Percentiles rank a stretch among this genome's conserved stretches.
Conservation (phyloP, 2,797 vertebrate species). For the Pteropus rufus region DNA sequence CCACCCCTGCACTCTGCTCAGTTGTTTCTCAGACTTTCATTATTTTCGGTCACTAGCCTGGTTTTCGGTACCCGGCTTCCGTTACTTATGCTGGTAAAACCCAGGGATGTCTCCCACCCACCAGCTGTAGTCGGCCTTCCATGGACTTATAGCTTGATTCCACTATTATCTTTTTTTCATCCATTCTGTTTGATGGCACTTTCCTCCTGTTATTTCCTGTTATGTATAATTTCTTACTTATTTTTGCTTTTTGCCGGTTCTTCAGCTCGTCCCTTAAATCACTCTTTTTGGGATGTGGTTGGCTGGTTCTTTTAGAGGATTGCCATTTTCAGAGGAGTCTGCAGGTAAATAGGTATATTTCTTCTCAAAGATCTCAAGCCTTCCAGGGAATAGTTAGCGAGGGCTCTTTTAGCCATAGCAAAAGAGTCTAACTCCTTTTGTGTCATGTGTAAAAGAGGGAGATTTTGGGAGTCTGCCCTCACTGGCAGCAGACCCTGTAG, state of each 20-base stretch:
- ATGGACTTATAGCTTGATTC: background rate
- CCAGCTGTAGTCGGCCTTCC: background rate
- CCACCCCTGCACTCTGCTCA: background rate
- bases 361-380: background rate
- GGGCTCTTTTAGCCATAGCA: background rate
- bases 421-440: conserved; percentile 28
- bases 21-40: background rate
- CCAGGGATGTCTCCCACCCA: too few relatives aligned
- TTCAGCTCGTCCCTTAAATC: conserved; percentile 20
- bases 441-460: conserved; percentile 18
- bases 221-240: background rate
- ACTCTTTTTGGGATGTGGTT: background rate
- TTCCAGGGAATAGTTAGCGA: background rate
- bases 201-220: conserved; percentile 4
- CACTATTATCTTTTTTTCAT: background rate
- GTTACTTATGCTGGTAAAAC: background rate
- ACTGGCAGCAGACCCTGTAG: background rate
- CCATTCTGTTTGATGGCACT: background rate
- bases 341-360: conserved; percentile 12
- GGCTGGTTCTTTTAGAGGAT: conserved; percentile 6
- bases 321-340: background rate
- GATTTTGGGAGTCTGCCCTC: background rate
- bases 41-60: background rate
- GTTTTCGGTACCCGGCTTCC: background rate
- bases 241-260: background rate